Base-by-base conservation (phyloP, 2,113 vertebrate species). In the Xiphorhynchus elegans region DNA sequence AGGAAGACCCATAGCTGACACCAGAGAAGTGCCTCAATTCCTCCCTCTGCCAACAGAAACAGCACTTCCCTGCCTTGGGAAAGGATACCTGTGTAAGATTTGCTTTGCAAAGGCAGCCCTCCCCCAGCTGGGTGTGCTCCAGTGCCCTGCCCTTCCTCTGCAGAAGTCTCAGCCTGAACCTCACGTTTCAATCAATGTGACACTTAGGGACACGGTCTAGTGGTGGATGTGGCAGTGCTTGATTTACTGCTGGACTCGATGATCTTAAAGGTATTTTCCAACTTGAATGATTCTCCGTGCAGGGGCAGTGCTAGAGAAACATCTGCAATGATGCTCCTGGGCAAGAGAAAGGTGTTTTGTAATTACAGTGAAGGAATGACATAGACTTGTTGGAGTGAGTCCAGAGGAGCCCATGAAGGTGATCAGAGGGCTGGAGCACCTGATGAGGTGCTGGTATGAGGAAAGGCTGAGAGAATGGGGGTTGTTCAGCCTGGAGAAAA, bases 301-400 rank as follows among this genome's bases (percentile, higher is more conserved):
- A 53, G 0, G 0, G 44, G 53, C 25, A 46, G 58, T 11, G 60
- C 55, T 8, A 6, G 23, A 29, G 9, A 44, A 83, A 84, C 50
- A 18, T 13, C 73, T 80, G 44, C 16, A 24, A 19, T 7, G 33
- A 29, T 55, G 56, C 62, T 78, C 17, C 77, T 35, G 67, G n/a
- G 24, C 40, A 60, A n/a, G 62, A 47, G 25, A 20, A 31, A 25
- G 29, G 3, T 29, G 6, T 52, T 76, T 47, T 59, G 53, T 62
- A 25, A 49, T 31, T 40, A 11, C 14, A 67, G 10, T 1, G 53
- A 83, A 28, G 72, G 28, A 59, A 52, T 37, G 17, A 16, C 52
- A 81, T 10, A 37, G 44, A 28, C 11, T 37, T 66, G 37, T 18
- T 28, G 26, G 44, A 66, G 68, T 8, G 31, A 42, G 67, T 60